phyloP scores from a whole-genome alignment of 2,888 invertebrate genomes.

The Onthophagus sagittarius region DNA sequence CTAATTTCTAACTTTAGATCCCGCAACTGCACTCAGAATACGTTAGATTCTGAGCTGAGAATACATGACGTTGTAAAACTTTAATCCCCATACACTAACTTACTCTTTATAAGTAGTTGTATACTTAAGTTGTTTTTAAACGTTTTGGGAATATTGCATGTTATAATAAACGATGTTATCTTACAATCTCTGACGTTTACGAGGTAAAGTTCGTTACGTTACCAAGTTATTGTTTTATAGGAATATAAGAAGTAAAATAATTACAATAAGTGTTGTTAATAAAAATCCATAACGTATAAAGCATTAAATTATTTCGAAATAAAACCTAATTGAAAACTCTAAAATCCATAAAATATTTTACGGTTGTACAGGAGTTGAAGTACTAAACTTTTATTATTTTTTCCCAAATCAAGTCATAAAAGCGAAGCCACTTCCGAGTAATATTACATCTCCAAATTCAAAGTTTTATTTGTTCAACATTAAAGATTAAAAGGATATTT shows the following conservation, averaged over 20 bases:
- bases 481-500: not conserved
- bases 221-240: not conserved
- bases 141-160: not conserved
- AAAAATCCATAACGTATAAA: not conserved
- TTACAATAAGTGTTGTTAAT: not conserved
- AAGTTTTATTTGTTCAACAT: not conserved
- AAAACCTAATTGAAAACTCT: not conserved
- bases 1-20: not conserved
- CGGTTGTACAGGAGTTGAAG: not conserved
- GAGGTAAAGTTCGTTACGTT: not conserved
- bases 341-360: not conserved
- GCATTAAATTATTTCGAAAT: not conserved
- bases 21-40: not conserved
- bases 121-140: not conserved
- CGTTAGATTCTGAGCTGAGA: too few relatives aligned
- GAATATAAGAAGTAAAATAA: too few relatives aligned
- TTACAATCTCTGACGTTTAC: not conserved
- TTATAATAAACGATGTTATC: not conserved
- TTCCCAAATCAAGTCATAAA: not conserved
- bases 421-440: not conserved
- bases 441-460: not conserved
- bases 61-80: not conserved
- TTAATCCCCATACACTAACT: not conserved
- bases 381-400: not conserved
- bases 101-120: too few relatives aligned